phyloP scores from a whole-genome alignment of 2,888 invertebrate species.

The Drosophila koepferae region DNA sequence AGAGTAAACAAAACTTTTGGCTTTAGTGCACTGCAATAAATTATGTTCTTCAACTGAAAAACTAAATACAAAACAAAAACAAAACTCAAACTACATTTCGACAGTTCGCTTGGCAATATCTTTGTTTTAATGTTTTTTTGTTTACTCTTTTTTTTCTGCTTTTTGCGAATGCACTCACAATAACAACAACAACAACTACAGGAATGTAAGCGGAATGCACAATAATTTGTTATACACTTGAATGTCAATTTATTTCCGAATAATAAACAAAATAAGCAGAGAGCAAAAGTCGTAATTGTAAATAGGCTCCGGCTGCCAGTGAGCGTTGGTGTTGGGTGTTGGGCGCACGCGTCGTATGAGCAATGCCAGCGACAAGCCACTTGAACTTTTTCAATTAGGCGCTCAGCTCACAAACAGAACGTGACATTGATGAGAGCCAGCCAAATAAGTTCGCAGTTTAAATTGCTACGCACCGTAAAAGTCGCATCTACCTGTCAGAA shows the following conservation, averaged over 20 bases:
- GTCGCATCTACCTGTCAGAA: not conserved
- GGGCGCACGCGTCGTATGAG: conserved; percentile 68
- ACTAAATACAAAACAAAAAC: conserved; percentile 56
- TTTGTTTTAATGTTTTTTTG: conserved; percentile 21
- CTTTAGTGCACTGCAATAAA: conserved; percentile 60
- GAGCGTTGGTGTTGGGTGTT: not conserved
- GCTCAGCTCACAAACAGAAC: conserved; percentile 54
- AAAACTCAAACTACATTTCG: conserved; percentile 47
- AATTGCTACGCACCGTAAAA: not conserved
- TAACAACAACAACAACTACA: conserved; percentile 17
- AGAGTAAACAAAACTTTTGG: conserved; percentile 61
- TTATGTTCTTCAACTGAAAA: conserved; percentile 73
- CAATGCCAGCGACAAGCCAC: conserved; percentile 50
- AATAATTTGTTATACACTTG: conserved; percentile 63
- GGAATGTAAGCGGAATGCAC: conserved; percentile 17
- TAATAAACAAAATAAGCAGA: conserved; percentile 32
- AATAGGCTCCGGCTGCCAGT: conserved; percentile 5
- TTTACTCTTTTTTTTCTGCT: not conserved
- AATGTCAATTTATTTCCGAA: conserved; percentile 66
- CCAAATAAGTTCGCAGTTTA: not conserved
- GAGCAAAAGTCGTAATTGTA: conserved; percentile 19
- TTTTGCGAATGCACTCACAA: conserved; percentile 25
- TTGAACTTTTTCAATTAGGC: conserved; percentile 74
- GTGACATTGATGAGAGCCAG: conserved; percentile 49
- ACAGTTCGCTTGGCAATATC: conserved; percentile 21